Conservation (phyloP, 2,113 vertebrate species). For the Pseudorectes ferrugineus region DNA sequence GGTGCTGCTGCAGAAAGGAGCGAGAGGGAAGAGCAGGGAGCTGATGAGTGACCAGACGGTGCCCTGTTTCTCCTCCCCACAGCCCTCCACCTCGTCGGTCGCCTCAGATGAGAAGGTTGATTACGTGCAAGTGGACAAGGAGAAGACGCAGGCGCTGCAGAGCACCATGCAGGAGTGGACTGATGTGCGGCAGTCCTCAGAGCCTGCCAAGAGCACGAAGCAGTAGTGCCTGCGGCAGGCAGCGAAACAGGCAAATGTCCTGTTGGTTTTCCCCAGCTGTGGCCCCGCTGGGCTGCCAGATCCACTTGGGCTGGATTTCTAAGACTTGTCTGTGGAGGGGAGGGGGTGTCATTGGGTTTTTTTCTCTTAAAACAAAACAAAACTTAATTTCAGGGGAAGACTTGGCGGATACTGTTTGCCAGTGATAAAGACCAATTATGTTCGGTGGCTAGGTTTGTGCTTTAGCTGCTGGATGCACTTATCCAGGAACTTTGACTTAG, state of each 20-base stretch:
- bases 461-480: slow-evolving; percentile 29
- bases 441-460: slow-evolving; percentile 24
- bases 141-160: slow-evolving; percentile 95
- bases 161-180: slow-evolving; percentile 99
- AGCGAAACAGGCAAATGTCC: background rate
- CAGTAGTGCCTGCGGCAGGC: slow-evolving; percentile 5
- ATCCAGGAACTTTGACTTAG: slow-evolving; percentile 15
- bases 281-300: background rate
- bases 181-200: slow-evolving; percentile 92
- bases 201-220: slow-evolving; percentile 87
- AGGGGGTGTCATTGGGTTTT: background rate
- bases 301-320: background rate
- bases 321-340: background rate
- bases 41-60: background rate
- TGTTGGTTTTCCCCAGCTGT: background rate
- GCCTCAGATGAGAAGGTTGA: slow-evolving; percentile 97
- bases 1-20: background rate
- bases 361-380: background rate
- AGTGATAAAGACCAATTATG: slow-evolving; percentile 8
- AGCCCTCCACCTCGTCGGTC: slow-evolving; percentile 95
- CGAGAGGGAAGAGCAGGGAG: background rate
- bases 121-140: slow-evolving; percentile 97
- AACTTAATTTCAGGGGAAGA: slow-evolving; percentile 40
- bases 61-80: slow-evolving; percentile 5
- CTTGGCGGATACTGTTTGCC: slow-evolving; percentile 38